Percentiles rank a stretch among this genome's conserved stretches.
phyloP scores from a whole-genome alignment of 2,888 invertebrate species.

The Drosophila kanekoi region DNA sequence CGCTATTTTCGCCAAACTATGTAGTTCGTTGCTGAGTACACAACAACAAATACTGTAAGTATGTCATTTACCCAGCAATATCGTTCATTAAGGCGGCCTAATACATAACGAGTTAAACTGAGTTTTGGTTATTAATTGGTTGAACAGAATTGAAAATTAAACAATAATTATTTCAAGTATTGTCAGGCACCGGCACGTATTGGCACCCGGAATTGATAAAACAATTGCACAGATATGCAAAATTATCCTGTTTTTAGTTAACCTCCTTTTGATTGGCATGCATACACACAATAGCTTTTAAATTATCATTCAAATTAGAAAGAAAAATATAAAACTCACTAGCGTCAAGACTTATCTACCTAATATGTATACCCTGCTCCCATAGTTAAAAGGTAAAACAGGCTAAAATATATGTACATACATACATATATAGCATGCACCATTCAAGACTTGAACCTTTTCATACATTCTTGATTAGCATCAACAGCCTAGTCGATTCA shows the following conservation, averaged over 20 bases:
- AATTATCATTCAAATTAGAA: conserved; percentile 1
- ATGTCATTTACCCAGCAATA: conserved; percentile 29
- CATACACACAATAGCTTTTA: conserved; percentile 5
- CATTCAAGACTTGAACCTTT: too few relatives aligned
- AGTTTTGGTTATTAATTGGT: conserved; percentile 17
- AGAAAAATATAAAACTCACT: conserved; percentile 1
- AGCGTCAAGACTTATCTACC: not conserved
- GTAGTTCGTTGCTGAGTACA: conserved; percentile 33
- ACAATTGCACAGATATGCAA: conserved; percentile 16
- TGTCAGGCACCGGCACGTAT: conserved; percentile 13
- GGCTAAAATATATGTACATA: too few relatives aligned
- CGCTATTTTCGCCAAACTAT: conserved; percentile 45
- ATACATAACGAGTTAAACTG: conserved; percentile 12
- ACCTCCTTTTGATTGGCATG: conserved; percentile 24
- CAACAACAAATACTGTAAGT: conserved; percentile 40
- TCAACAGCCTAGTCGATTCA: too few relatives aligned
- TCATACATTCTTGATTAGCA: too few relatives aligned
- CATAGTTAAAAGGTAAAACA: not conserved
- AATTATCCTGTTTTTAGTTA: conserved; percentile 2
- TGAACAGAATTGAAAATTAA: not conserved
- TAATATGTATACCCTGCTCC: not conserved
- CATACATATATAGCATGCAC: too few relatives aligned
- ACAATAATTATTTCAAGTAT: conserved; percentile 20
- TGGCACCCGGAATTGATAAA: conserved; percentile 16
- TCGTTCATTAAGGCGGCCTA: conserved; percentile 12